Conservation (phyloP, 2,113 vertebrate species). For the Nymphicus hollandicus region DNA sequence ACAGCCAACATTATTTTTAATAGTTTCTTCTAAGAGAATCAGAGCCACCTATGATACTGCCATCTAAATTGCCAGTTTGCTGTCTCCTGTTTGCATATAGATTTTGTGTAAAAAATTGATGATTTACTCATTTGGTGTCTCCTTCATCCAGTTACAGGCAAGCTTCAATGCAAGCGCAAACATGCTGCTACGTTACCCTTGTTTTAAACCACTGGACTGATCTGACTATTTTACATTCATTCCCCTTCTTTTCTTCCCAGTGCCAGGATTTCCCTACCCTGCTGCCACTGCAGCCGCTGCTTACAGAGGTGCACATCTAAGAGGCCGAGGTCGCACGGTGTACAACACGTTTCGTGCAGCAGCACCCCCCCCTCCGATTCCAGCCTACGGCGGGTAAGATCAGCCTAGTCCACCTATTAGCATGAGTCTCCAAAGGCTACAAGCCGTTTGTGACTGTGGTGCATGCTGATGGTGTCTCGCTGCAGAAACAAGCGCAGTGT, state of each 20-base stretch:
- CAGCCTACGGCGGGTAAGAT: conserved; percentile 92
- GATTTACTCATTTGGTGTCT: not conserved
- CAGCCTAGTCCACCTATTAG: not conserved
- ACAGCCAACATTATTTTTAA: not conserved
- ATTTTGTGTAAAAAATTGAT: not conserved
- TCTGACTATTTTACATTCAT: not conserved
- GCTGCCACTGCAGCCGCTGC: conserved; percentile 90
- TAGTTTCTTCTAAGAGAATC: not conserved
- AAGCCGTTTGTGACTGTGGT: not conserved
- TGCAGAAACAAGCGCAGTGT: conserved; percentile 61
- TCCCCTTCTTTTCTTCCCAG: conserved; percentile 58
- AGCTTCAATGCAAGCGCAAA: not conserved
- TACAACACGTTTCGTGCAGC: conserved; percentile 95
- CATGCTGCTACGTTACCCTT: not conserved
- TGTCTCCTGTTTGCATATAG: accelerated
- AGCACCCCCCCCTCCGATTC: conserved; percentile 90
- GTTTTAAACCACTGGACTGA: accelerated
- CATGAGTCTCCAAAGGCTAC: not conserved
- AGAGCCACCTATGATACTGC: accelerated
- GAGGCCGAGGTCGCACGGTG: conserved; percentile 91
- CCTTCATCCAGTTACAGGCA: not conserved
- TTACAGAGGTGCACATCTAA: conserved; percentile 91
- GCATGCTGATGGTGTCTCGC: conserved; percentile 67
- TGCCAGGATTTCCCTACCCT: conserved; percentile 94
- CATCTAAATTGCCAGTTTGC: not conserved